Percentiles rank a stretch among this genome's conserved stretches.
Conservation (phyloP, 1,140 invertebrate species). For the Cylas formicarius region DNA sequence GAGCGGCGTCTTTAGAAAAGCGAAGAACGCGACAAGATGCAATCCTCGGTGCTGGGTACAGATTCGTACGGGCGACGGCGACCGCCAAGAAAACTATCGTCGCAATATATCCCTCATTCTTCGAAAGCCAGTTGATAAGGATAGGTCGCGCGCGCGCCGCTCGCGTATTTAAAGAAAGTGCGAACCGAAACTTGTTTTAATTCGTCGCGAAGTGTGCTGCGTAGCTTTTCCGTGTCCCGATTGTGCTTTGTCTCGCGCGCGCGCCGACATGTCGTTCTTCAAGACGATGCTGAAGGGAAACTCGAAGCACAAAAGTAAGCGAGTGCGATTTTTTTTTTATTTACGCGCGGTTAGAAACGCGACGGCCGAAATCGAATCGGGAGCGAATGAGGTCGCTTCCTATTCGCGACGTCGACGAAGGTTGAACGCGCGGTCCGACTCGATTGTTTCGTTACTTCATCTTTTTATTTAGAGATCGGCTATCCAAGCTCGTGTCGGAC, state of each 20-base stretch:
- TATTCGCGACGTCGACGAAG: conserved; percentile 9
- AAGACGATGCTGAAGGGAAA: conserved; percentile 52
- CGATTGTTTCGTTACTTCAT: conserved; percentile 1
- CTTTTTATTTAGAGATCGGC: not conserved
- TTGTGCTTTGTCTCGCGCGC: not conserved
- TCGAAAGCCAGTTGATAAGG: conserved; percentile 19
- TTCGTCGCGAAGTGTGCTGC: not conserved
- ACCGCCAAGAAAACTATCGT: conserved; percentile 20
- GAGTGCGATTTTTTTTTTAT: conserved; percentile 20
- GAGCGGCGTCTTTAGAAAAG: too few relatives aligned
- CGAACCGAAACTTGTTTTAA: not conserved
- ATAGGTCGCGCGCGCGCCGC: conserved; percentile 10
- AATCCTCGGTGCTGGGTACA: conserved; percentile 20
- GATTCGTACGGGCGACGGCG: conserved; percentile 24
- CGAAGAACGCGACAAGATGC: too few relatives aligned
- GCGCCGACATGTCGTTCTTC: conserved; percentile 49
- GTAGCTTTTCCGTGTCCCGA: not conserved
- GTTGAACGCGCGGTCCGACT: not conserved
- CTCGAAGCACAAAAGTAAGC: conserved; percentile 64
- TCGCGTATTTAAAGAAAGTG: conserved; percentile 6
- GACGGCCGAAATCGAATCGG: not conserved
- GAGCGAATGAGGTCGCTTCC: conserved; percentile 2
- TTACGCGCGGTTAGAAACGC: not conserved
- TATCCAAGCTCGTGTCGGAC: not conserved
- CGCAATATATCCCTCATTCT: conserved; percentile 15